phyloP scores from a whole-genome alignment of 2,888 invertebrate species.

The Lepeophtheirus nordmannii region DNA sequence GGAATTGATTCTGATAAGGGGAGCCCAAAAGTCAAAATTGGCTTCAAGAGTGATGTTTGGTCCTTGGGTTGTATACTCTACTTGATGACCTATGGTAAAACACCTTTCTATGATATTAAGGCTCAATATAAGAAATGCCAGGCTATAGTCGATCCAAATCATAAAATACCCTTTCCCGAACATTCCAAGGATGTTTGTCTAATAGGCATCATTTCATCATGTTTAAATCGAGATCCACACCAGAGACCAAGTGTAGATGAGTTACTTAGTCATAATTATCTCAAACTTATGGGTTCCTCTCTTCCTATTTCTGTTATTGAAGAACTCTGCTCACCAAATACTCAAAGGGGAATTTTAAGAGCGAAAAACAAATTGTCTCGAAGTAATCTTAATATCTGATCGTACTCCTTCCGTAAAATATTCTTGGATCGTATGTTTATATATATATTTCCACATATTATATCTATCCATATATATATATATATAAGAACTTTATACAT shows the following conservation, averaged over 20 bases:
- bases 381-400: neutral
- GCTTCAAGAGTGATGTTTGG: slow-evolving; percentile 89
- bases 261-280: slow-evolving; percentile 44
- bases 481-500: no score
- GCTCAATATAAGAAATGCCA: slow-evolving; percentile 37
- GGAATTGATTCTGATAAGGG: slow-evolving; percentile 25
- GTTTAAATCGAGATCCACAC: slow-evolving; percentile 55
- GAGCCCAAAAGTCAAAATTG: slow-evolving; percentile 45
- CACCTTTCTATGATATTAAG: slow-evolving; percentile 72
- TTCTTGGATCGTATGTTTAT: neutral
- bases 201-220: slow-evolving; percentile 49
- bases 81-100: slow-evolving; percentile 69
- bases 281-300: slow-evolving; percentile 27
- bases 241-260: slow-evolving; percentile 56
- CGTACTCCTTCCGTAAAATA: neutral
- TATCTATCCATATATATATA: neutral
- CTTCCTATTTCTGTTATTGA: neutral
- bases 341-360: neutral
- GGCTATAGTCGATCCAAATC: slow-evolving; percentile 29
- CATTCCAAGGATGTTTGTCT: slow-evolving; percentile 36
- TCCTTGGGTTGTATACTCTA: slow-evolving; percentile 92
- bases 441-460: neutral
- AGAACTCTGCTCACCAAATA: neutral
- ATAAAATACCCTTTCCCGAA: slow-evolving; percentile 54
- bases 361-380: neutral